Percentiles rank a stretch among this genome's conserved stretches.
Evolutionary conservation across 1,140 invertebrate species (phyloP).

Genomic region (Antheraea mylitta): DNA sequence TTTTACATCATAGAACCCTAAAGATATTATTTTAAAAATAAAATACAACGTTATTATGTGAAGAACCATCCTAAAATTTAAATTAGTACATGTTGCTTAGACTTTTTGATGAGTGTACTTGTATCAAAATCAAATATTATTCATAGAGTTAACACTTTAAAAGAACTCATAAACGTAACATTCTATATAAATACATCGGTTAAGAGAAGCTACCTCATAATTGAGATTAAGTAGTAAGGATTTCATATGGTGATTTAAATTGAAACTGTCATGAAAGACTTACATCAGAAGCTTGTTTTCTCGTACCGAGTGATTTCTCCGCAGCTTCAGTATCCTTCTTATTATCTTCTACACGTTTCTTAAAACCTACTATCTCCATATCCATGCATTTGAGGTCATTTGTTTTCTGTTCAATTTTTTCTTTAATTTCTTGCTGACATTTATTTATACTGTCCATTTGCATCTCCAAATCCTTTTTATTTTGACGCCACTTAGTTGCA

Average conservation of each 20-base stretch:
- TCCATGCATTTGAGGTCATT: constrained; percentile 56
- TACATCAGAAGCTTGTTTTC: constrained; percentile 51
- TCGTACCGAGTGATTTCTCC: constrained; percentile 37
- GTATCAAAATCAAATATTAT: too few relatives aligned
- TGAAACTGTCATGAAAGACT: constrained; percentile 17
- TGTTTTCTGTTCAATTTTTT: constrained; percentile 50
- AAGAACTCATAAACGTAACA: too few relatives aligned
- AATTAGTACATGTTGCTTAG: too few relatives aligned
- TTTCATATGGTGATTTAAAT: background rate
- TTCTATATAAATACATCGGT: too few relatives aligned
- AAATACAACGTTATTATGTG: too few relatives aligned
- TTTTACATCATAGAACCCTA: too few relatives aligned
- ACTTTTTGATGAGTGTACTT: too few relatives aligned
- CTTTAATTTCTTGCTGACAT: constrained; percentile 51
- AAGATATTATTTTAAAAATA: too few relatives aligned
- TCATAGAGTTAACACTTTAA: too few relatives aligned
- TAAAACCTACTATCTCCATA: constrained; percentile 46
- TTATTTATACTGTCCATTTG: constrained; percentile 49
- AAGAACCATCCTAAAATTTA: too few relatives aligned
- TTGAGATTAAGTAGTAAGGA: background rate
- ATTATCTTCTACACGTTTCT: constrained; percentile 45
- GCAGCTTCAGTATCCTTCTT: constrained; percentile 42
- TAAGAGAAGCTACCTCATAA: too few relatives aligned
- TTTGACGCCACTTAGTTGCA: constrained; percentile 56
- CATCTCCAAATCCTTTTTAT: constrained; percentile 59